Evolutionary conservation across 2,113 vertebrate species (phyloP).

Genomic region (Ivindomyrus marchei): DNA sequence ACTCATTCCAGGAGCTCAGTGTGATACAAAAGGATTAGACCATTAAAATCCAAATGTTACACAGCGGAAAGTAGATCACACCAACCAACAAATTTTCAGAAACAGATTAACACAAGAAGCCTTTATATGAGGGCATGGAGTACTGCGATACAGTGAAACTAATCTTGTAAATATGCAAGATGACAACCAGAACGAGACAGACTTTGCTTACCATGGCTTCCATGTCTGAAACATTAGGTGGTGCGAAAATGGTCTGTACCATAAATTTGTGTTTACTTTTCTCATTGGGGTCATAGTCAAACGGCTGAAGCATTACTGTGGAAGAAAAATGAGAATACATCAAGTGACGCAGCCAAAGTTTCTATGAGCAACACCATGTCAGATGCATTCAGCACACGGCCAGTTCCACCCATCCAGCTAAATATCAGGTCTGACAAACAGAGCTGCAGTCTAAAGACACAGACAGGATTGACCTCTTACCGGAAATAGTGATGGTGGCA

Average conservation of each 20-base stretch:
- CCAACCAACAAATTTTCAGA: neutral
- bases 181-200: neutral
- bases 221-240: constrained; percentile 80
- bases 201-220: constrained; percentile 82
- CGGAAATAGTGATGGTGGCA: constrained; percentile 79
- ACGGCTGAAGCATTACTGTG: constrained; percentile 95
- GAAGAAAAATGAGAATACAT: neutral
- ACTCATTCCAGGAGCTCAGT: neutral
- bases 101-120: neutral
- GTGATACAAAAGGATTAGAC: neutral
- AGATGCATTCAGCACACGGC: neutral
- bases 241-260: constrained; percentile 98
- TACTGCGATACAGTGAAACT: neutral
- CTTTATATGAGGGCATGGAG: neutral
- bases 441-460: neutral
- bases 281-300: constrained; percentile 97
- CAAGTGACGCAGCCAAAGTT: neutral
- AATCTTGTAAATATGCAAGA: neutral
- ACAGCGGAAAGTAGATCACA: neutral
- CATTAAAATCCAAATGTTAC: neutral
- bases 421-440: neutral
- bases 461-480: constrained; percentile 47
- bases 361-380: neutral
- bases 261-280: constrained; percentile 99
- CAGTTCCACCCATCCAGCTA: neutral